Base-by-base conservation (phyloP, 2,888 invertebrate species). In the Sesamia inferens region DNA sequence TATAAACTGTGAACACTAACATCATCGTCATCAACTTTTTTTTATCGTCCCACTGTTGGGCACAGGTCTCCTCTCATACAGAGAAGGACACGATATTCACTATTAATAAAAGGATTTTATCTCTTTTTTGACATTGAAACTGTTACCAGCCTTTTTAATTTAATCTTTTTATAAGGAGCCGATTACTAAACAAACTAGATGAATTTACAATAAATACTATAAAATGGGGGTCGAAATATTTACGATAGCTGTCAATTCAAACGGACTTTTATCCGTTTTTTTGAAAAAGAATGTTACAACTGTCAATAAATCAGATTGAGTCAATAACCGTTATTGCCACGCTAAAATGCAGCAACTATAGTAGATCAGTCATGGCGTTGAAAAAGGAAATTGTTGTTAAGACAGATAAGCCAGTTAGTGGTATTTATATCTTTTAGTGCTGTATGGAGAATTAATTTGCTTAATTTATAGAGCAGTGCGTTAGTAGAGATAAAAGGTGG, bases 301-400 rank as follows among this genome's bases (percentile, higher is more conserved):
- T 24, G 16, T 66, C n/a, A 42, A 3, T 42, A 19, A 24, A 14
- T 11, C 14, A 19, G 10, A 3, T 51, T 5, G 76, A 55, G 55
- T 68, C 11, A 42, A 8, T 10, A 22, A 14, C 76, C 57, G 5
- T 6, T 31, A 58, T 16, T 16, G 22, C 58, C 11, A 74, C 16
- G 22, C 68, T 44, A 19, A 44, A 31, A 22, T 13, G 44, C 19
- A 19, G 31, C 22, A 14, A 58, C 58, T 51, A 58, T 68, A 68
- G 19, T 81, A 69, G 85, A 88, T 88, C 81, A 81, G 86, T 82
- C 76, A 62, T 81, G 64, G 82, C 77, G 68, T 71, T 82, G 80
- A 85, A 85, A 84, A 87, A 87, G 84, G 87, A 82, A 87, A 83
- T 78, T 78, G 75, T 72, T 76, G 73, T 72, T 64, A 68, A 81